Evolutionary conservation across 2,797 vertebrate genomes (phyloP), one percentile per base, ranked within the genome.

Genomic region (Coregonus ussuriensis): DNA sequence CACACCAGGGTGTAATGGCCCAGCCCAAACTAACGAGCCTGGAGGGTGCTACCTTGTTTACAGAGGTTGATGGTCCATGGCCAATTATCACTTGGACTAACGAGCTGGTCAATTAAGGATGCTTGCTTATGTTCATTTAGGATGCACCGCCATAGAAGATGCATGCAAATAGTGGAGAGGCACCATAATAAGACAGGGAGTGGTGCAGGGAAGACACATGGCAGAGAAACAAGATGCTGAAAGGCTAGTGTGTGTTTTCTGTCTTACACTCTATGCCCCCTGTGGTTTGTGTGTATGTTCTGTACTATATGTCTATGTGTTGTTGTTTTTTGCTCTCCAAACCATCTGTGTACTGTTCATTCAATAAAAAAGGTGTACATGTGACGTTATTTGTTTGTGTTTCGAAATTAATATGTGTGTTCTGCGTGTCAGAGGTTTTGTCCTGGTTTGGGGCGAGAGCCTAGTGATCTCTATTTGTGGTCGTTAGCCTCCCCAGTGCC

Each of bases 1-100:
- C 35, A 67, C 37, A 13, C 47, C 14, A 14, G 3, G 0, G 69
- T 77, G 80, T 86, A 83, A 87, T 84, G 72, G 80, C 69, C 69
- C 85, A 84, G 82, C 84, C 78, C 76, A 83, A 87, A 83, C 85
- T 88, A 92, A 92, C 85, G 85, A 89, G 87, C 83, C 76, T 85
- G 82, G 75, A 80, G 84, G 80, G 76, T 82, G 85, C 75, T 85
- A 87, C 81, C 86, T 88, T 72, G 79, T 83, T 83, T 79, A 77
- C 83, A 84, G 87, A 85, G 83, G 83, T 86, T 88, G 90, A 90
- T 89, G 90, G 77, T 84, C 83, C 81, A 81, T 52, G 79, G 76
- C 83, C 88, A 93, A 92, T 92, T 89, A 91, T 85, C 89, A 83
- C 85, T 79, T 86, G 67, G 79, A 86, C 84, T 91, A 89, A 91